phyloP scores from a whole-genome alignment of 1,140 invertebrate species.

The Euura lappo region DNA sequence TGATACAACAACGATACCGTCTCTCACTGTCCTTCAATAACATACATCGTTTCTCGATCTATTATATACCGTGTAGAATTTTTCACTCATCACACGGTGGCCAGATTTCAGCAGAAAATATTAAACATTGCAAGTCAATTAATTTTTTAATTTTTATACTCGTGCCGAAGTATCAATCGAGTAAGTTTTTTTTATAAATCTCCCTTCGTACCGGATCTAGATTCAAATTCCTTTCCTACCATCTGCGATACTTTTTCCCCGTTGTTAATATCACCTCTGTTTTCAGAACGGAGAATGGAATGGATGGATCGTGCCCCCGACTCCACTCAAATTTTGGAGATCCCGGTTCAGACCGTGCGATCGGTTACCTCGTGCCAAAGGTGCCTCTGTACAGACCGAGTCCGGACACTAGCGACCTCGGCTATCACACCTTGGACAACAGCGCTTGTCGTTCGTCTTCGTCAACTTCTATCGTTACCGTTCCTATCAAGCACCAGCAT shows the following conservation, averaged over 20 bases:
- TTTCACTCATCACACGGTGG: too few species aligned
- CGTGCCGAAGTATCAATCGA: too few species aligned
- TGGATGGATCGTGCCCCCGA: constrained; percentile 51
- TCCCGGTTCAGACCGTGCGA: constrained; percentile 35
- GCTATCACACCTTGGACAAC: constrained; percentile 55
- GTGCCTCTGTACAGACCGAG: constrained; percentile 40
- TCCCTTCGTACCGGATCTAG: too few species aligned
- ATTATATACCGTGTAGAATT: too few species aligned
- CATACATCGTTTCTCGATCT: too few species aligned
- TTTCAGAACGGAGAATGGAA: constrained; percentile 54
- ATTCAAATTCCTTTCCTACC: too few species aligned
- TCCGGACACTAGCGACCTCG: constrained; percentile 50
- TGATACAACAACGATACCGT: background rate
- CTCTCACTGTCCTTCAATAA: too few species aligned
- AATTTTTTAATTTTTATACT: too few species aligned
- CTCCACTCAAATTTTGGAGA: constrained; percentile 45
- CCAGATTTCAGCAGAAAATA: too few species aligned
- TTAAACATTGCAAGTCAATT: too few species aligned
- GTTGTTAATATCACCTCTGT: background rate
- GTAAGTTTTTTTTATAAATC: too few species aligned
- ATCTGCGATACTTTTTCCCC: too few species aligned
- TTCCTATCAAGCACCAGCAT: constrained; percentile 32
- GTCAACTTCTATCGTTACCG: constrained; percentile 32
- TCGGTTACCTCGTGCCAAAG: constrained; percentile 40
- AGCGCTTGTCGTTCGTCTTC: constrained; percentile 46